Evolutionary conservation across 2,113 vertebrate genomes (phyloP), one percentile per base, ranked within the genome.

Genomic region (Cyprinus carpio): DNA sequence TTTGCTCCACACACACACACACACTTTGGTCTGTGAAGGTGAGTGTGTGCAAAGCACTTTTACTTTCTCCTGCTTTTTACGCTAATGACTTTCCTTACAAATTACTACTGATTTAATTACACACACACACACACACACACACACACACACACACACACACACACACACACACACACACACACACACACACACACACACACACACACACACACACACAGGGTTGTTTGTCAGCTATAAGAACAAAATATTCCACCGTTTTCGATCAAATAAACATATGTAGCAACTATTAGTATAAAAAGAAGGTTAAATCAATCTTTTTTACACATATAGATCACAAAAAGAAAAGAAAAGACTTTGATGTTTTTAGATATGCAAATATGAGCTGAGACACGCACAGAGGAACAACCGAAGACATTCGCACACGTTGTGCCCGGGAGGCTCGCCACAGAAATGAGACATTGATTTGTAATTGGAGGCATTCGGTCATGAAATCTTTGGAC

Each of bases 391-490:
- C 71, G 43, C 85, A 77, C 25, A 49, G 15, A 20, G 25, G 37
- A 10, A 77, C 31, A 69, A 46, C 67, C 15, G 27, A 31, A 85
- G 51, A 82, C n/a, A 31, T 15, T 20, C 58, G 29, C 65, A 81
- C 56, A 69, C 72, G 5, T 62, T 88, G 85, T 87, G 87, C 86
- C 83, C 89, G 84, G 86, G 89, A 88, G 86, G 90, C 87, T 20
- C 27, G 89, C 89, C 62, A 90, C 86, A 92, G 93, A 90, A 92
- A 92, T 90, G 89, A 94, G 92, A 94, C 93, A 94, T 93, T 93
- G 92, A 95, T 93, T 92, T 93, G 93, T 94, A 94, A 93, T 93
- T 93, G 91, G 92, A 94, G 90, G 91, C 92, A 91, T 87, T 92
- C 91, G 92, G 88, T 92, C 91, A 92, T 94, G 89, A 95, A 94